phyloP scores from a whole-genome alignment of 2,797 vertebrate genomes.

The Chelon auratus region DNA sequence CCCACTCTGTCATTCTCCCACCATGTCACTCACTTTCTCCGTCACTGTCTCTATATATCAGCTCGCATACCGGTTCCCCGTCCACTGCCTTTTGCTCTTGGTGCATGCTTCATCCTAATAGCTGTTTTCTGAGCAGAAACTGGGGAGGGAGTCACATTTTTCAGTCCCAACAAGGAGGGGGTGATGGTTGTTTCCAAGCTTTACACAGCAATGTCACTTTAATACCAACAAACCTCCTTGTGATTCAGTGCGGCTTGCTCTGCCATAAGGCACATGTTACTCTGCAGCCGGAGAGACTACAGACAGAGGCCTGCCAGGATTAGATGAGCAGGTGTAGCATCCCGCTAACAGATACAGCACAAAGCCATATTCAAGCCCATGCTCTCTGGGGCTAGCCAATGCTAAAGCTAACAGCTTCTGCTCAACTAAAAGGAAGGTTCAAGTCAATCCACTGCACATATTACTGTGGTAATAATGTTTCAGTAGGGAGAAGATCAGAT shows the following conservation, averaged over 20 bases:
- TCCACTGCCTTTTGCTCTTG: slow-evolving; percentile 68
- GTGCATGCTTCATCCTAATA: slow-evolving; percentile 56
- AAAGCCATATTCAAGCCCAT: slow-evolving; percentile 71
- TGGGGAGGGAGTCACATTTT: slow-evolving; percentile 63
- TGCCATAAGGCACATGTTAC: slow-evolving; percentile 82
- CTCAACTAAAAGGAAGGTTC: slow-evolving; percentile 68
- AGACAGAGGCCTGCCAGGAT: slow-evolving; percentile 84
- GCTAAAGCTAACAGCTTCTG: slow-evolving; percentile 73
- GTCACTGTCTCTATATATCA: slow-evolving; percentile 48
- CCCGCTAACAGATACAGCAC: slow-evolving; percentile 81
- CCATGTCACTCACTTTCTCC: slow-evolving; percentile 23
- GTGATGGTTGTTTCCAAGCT: slow-evolving; percentile 77
- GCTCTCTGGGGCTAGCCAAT: slow-evolving; percentile 77
- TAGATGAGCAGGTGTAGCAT: slow-evolving; percentile 84
- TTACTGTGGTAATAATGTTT: slow-evolving; percentile 45
- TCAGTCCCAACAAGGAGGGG: slow-evolving; percentile 43
- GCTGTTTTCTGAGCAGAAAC: slow-evolving; percentile 69
- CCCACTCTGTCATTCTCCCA: slow-evolving; percentile 27
- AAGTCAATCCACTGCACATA: slow-evolving; percentile 52
- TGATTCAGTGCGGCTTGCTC: slow-evolving; percentile 76
- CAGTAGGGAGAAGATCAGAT: slow-evolving; percentile 16
- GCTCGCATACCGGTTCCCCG: slow-evolving; percentile 68
- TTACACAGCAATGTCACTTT: slow-evolving; percentile 80
- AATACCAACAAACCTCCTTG: slow-evolving; percentile 78
- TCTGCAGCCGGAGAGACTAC: slow-evolving; percentile 77